Evolutionary conservation across 1,140 invertebrate genomes (phyloP).

Genomic region (Cecropterus lyciades): DNA sequence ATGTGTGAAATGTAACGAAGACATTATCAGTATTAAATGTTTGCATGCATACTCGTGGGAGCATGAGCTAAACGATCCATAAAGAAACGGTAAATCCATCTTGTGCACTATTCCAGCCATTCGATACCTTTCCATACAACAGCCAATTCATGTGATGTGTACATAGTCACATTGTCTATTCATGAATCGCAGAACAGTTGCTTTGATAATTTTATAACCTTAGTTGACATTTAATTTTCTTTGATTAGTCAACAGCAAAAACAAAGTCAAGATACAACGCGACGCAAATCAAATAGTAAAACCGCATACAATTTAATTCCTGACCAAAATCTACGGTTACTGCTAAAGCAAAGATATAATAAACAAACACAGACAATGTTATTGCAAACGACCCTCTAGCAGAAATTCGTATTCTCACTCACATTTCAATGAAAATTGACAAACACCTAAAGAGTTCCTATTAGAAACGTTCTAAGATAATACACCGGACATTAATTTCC

Average conservation of each 20-base stretch:
- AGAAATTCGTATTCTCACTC: constrained; percentile 27
- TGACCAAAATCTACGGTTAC: background rate
- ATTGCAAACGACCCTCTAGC: background rate
- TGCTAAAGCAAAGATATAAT: background rate
- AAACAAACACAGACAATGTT: background rate
- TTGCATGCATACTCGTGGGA: background rate
- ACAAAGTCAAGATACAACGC: no score
- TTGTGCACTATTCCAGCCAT: background rate
- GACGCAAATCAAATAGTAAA: background rate
- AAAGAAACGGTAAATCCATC: background rate
- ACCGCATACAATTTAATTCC: background rate
- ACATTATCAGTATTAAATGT: background rate
- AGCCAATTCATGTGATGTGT: background rate
- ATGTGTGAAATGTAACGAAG: constrained; percentile 11
- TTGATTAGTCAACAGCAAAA: no score
- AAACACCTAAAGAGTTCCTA: constrained; percentile 27
- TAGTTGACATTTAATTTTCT: background rate
- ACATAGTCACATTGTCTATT: background rate
- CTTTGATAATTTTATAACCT: background rate
- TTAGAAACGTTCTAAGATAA: constrained; percentile 16
- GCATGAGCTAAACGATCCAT: constrained; percentile 5
- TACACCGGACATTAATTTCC: constrained; percentile 33
- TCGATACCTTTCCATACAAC: constrained; percentile 7
- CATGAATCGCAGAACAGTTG: no score
- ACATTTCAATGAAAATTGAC: constrained; percentile 48